These are phyloP conservation scores for Eupristina koningsbergeri DNA, from an alignment of 1,140 invertebrate genomes.

Conservation along the genomic window DNA sequence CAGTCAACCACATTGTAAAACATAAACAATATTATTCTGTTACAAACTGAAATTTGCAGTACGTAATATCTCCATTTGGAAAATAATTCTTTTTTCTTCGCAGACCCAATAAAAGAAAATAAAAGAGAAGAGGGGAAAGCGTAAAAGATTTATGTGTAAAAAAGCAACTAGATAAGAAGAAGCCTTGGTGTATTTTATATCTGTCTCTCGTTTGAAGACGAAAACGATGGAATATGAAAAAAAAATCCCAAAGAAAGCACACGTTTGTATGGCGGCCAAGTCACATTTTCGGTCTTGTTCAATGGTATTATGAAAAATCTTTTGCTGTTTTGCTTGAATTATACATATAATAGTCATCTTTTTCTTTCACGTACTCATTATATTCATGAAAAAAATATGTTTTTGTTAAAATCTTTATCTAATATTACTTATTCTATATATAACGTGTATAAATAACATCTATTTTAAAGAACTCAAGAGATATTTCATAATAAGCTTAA, in stretches of 20 bases:
- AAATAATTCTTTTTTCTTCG: constrained; percentile 4
- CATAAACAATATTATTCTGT: constrained; percentile 20
- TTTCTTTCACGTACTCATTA: too few species aligned
- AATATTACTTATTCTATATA: too few species aligned
- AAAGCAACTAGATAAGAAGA: not conserved
- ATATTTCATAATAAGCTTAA: too few species aligned
- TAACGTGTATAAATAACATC: too few species aligned
- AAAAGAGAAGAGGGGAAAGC: not conserved
- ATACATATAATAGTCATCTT: not conserved
- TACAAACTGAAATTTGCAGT: not conserved
- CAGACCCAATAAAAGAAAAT: not conserved
- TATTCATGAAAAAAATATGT: too few species aligned
- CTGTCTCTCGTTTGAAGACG: not conserved
- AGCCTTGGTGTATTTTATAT: not conserved
- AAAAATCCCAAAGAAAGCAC: not conserved
- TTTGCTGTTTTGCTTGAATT: not conserved
- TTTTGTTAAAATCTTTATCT: too few species aligned
- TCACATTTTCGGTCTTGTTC: not conserved
- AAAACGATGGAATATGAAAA: not conserved
- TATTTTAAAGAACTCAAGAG: too few species aligned
- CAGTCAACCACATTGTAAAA: not conserved
- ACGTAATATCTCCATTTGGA: not conserved
- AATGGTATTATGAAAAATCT: not conserved
- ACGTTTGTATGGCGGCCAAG: not conserved
- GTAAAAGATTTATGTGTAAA: not conserved